Base-by-base conservation (phyloP, 2,113 vertebrate genomes). In the Hippoglossus stenolepis region DNA sequence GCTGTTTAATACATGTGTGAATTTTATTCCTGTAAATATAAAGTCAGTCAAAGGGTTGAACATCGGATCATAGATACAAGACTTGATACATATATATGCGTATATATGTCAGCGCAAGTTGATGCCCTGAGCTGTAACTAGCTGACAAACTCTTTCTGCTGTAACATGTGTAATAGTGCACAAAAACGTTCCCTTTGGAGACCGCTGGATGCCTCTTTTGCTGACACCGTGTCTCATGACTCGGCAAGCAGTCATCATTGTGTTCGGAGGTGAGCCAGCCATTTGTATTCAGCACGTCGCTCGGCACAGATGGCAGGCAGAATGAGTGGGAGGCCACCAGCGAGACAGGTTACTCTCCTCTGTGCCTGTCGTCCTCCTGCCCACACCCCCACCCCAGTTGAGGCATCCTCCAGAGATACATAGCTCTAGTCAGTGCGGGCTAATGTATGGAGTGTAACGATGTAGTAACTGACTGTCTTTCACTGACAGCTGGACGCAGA, bases 401-500 rank as follows among this genome's bases (percentile, higher is more conserved):
- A 85, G 84, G 84, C 73, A 61, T 75, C 71, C 86, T 85, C 77
- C 74, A 85, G 82, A 82, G 86, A 84, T 70, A 69, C 35, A 13
- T 47, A 65, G 75, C 26, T 70, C 18, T 69, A 65, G 84, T 51
- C 75, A 77, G 66, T 75, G 70, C 66, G 77, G 65, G 70, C 45
- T 38, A 45, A 43, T 61, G 61, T 75, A 61, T 38, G 20, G 5
- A 64, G 67, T 60, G 65, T 70, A 75, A 71, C 79, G 40, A 83
- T 83, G 80, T 84, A 69, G 59, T 89, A 79, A 87, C 85, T 71
- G 72, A 75, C 43, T 86, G 18, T 79, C 57, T 84, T 45, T 69
- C 94, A 82, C 92, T 90, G 94, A 62, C 94, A 99, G 98, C 87
- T 99, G 93, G 97, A 99, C 90, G 92, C 96, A 14, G 98, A 99